A percentile compares a stretch with the other conserved stretches of the same genome.
These are phyloP conservation scores for Coleophora deauratella DNA, from an alignment of 2,888 invertebrate genomes.

Conservation along the genomic window DNA sequence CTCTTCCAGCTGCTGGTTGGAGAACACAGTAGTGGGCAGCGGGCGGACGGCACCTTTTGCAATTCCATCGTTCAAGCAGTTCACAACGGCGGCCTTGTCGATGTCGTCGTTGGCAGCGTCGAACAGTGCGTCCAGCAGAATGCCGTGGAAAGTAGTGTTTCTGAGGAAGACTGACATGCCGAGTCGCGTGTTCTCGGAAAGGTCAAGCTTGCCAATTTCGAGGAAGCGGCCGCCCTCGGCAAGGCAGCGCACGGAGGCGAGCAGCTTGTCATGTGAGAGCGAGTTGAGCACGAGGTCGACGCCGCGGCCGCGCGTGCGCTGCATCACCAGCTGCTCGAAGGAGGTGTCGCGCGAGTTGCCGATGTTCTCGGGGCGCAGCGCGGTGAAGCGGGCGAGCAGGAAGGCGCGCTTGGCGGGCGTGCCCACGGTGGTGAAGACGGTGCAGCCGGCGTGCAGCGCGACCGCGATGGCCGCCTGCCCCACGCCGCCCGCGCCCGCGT, in stretches of 20 bases:
- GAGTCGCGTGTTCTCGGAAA: too few relatives aligned
- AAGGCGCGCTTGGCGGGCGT: too few relatives aligned
- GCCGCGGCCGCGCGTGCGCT: conserved; percentile 89
- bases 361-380: conserved; percentile 72
- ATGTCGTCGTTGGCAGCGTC: conserved; percentile 74
- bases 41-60: conserved; percentile 91
- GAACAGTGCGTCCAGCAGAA: conserved; percentile 94
- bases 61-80: conserved; percentile 89
- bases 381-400: too few relatives aligned
- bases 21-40: conserved; percentile 89
- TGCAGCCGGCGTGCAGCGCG: too few relatives aligned
- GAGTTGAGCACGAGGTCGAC: conserved; percentile 97
- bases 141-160: conserved; percentile 98
- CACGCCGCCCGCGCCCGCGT: too few relatives aligned
- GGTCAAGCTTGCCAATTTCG: too few relatives aligned
- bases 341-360: conserved; percentile 93
- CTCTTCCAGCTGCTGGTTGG: conserved; percentile 90
- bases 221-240: conserved; percentile 50
- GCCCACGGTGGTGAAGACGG: too few relatives aligned
- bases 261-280: conserved; percentile 93
- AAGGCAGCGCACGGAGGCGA: conserved; percentile 93
- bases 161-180: conserved; percentile 97
- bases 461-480: too few relatives aligned
- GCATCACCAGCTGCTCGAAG: conserved; percentile 92
- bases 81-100: conserved; percentile 84